Conservation (phyloP, 2,888 invertebrate genomes). For the Tromatobia lineatoria region DNA sequence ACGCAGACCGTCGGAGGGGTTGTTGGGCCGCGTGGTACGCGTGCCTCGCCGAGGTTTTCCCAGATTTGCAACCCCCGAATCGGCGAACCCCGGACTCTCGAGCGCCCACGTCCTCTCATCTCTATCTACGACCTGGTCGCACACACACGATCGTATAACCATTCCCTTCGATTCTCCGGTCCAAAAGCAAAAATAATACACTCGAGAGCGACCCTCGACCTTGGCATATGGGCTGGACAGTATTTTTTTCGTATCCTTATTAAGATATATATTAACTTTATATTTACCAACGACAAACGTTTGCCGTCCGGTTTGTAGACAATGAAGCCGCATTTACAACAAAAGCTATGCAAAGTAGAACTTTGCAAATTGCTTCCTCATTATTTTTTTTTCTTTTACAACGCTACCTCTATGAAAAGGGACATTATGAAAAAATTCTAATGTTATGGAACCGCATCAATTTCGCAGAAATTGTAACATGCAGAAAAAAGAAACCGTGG, state of each 20-base stretch:
- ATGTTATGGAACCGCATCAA: too few relatives aligned
- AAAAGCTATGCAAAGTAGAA: neutral
- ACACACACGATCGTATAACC: slow-evolving; percentile 47
- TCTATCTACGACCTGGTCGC: slow-evolving; percentile 56
- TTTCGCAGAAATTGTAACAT: too few relatives aligned
- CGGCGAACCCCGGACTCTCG: slow-evolving; percentile 20
- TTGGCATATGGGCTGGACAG: slow-evolving; percentile 2
- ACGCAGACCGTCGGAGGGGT: slow-evolving; percentile 75
- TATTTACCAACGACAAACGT: neutral
- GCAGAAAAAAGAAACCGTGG: too few relatives aligned
- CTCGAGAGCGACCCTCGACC: slow-evolving; percentile 63
- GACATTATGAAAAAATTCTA: too few relatives aligned
- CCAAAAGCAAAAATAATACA: slow-evolving; percentile 78
- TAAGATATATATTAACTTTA: neutral
- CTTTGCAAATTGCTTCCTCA: too few relatives aligned
- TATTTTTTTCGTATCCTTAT: slow-evolving; percentile 8
- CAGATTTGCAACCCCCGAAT: slow-evolving; percentile 77
- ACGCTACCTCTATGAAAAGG: too few relatives aligned
- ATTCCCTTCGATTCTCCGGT: slow-evolving; percentile 68
- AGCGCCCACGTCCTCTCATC: slow-evolving; percentile 37
- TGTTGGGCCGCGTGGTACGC: slow-evolving; percentile 81
- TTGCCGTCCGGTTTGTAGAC: neutral
- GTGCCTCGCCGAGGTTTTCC: slow-evolving; percentile 83
- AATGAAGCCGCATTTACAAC: neutral
- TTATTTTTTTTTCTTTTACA: too few relatives aligned